Evolutionary conservation across 2,888 invertebrate genomes (phyloP).

Genomic region (Xestia c-nigrum): DNA sequence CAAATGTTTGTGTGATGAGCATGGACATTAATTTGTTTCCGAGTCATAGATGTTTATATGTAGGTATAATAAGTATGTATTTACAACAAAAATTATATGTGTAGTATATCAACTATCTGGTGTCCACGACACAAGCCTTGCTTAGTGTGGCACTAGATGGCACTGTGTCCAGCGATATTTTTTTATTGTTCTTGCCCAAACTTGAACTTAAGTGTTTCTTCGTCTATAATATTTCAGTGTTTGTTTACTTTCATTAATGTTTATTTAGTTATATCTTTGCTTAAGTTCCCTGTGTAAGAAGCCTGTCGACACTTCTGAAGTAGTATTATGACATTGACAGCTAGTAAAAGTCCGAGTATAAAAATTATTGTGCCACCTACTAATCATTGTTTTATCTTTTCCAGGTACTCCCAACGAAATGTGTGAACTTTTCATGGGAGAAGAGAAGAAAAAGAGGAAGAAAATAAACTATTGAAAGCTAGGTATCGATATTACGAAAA

Average conservation of each 20-base stretch:
- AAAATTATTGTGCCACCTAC: background rate
- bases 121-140: no score
- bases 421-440: slow-evolving; percentile 6
- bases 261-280: no score
- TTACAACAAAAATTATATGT: no score
- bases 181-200: background rate
- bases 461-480: slow-evolving; percentile 4
- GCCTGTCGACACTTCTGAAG: background rate
- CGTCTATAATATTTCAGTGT: background rate
- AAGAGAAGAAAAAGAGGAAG: background rate
- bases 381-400: background rate
- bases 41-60: no score
- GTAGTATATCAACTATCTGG: no score
- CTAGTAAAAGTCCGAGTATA: background rate
- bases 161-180: no score
- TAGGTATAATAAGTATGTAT: no score
- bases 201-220: background rate
- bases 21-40: no score
- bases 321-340: background rate
- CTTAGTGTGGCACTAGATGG: no score
- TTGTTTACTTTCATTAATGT: background rate
- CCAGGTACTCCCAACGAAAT: slow-evolving; percentile 14
- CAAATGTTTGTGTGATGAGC: no score
- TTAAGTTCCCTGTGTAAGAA: no score
- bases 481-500: slow-evolving; percentile 24